Evolutionary conservation across 2,113 vertebrate species (phyloP).

Genomic region (Platichthys stellatus): DNA sequence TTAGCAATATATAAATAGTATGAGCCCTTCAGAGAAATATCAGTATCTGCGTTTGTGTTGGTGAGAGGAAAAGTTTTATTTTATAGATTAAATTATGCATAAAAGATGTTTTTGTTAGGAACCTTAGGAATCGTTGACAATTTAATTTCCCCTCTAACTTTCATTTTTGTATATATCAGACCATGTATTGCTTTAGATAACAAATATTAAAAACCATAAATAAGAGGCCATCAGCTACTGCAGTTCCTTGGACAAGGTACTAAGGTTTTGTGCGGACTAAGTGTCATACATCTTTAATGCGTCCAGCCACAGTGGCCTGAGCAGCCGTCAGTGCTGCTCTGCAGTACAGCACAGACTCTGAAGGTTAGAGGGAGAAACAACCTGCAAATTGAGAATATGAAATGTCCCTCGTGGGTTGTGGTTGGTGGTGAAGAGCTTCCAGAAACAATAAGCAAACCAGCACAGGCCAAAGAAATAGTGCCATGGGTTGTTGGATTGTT

Average conservation of each 20-base stretch:
- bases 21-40: too few relatives aligned
- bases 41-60: too few relatives aligned
- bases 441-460: neutral
- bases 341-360: constrained; percentile 2
- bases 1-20: too few relatives aligned
- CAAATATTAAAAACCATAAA: constrained; percentile 18
- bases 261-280: constrained; percentile 14
- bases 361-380: constrained; percentile 34
- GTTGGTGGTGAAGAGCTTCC: constrained; percentile 14
- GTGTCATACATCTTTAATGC: constrained; percentile 49
- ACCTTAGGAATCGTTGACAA: too few relatives aligned
- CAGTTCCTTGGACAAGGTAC: constrained; percentile 1
- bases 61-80: too few relatives aligned
- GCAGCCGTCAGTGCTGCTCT: constrained; percentile 5
- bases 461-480: neutral
- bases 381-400: constrained; percentile 26
- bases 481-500: neutral
- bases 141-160: too few relatives aligned
- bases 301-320: constrained; percentile 16
- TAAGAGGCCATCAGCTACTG: neutral
- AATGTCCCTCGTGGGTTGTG: constrained; percentile 34
- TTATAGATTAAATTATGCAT: too few relatives aligned
- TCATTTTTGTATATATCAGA: too few relatives aligned
- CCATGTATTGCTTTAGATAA: neutral
- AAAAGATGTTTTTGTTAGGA: too few relatives aligned